Percentiles rank a stretch among this genome's conserved stretches.
Evolutionary conservation across 35 echinoderm and acorn worm genomes (phyloP).

Genomic region (Hemicentrotus pulcherrimus): DNA sequence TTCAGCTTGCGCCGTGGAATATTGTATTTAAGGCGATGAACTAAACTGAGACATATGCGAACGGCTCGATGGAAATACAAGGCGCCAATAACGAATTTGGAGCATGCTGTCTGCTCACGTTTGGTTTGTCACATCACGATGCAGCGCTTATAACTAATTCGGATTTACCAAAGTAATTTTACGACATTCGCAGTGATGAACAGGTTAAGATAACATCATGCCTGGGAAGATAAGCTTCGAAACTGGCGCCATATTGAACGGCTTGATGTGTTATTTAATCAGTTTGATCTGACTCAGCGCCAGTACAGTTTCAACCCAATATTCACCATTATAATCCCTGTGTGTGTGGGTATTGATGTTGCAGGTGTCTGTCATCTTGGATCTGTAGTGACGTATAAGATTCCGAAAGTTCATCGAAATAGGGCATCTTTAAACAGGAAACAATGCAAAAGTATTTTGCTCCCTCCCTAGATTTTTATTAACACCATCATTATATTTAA

Average conservation of each 20-base stretch:
- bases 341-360: not conserved
- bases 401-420: not conserved
- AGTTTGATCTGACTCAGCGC: not conserved
- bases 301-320: not conserved
- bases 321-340: not conserved
- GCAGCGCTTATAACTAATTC: too few species aligned
- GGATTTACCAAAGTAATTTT: not conserved
- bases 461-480: not conserved
- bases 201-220: constrained; percentile 1
- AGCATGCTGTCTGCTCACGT: not conserved
- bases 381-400: not conserved
- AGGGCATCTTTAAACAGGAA: not conserved
- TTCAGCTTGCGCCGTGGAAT: not conserved
- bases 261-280: not conserved
- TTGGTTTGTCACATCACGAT: not conserved
- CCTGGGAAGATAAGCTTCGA: not conserved
- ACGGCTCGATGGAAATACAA: not conserved
- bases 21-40: not conserved
- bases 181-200: not conserved
- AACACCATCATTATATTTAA: too few species aligned
- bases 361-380: not conserved
- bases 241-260: not conserved
- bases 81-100: not conserved
- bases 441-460: not conserved
- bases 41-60: not conserved